Evolutionary conservation across 2,113 vertebrate genomes (phyloP).

Genomic region (Gadus macrocephalus): DNA sequence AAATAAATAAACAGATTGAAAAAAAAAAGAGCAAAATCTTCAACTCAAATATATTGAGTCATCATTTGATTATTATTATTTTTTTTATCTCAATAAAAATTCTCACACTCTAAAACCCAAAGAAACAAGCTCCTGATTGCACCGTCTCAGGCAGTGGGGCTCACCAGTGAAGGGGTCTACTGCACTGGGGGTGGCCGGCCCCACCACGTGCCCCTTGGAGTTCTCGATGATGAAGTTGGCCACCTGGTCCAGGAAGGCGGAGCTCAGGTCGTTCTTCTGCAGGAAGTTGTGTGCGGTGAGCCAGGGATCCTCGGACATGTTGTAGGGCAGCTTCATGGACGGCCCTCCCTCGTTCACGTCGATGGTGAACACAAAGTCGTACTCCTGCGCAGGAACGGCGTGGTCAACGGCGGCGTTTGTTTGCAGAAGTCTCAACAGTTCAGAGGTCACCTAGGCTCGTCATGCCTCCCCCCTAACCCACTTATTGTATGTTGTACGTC

Average conservation of each 20-base stretch:
- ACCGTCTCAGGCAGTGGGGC: too few species aligned
- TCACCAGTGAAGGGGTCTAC: constrained; percentile 92
- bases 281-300: constrained; percentile 92
- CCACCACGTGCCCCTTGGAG: constrained; percentile 85
- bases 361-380: constrained; percentile 95
- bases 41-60: too few species aligned
- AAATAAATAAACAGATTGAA: too few species aligned
- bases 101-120: not conserved
- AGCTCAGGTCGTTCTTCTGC: constrained; percentile 91
- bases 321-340: constrained; percentile 94
- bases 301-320: constrained; percentile 91
- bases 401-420: not conserved
- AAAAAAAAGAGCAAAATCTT: too few species aligned
- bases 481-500: too few species aligned
- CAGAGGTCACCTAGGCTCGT: too few species aligned
- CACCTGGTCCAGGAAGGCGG: constrained; percentile 97
- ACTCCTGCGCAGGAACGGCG: constrained; percentile 75
- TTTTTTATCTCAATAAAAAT: too few species aligned
- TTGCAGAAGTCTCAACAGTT: too few species aligned
- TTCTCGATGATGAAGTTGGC: constrained; percentile 98
- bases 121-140: not conserved
- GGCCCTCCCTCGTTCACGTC: constrained; percentile 93
- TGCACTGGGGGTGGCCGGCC: constrained; percentile 64
- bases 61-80: too few species aligned
- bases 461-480: too few species aligned